Percentiles rank a stretch among this genome's conserved stretches.
Conservation (phyloP, 2,888 invertebrate genomes). For the Campoletis raptor region DNA sequence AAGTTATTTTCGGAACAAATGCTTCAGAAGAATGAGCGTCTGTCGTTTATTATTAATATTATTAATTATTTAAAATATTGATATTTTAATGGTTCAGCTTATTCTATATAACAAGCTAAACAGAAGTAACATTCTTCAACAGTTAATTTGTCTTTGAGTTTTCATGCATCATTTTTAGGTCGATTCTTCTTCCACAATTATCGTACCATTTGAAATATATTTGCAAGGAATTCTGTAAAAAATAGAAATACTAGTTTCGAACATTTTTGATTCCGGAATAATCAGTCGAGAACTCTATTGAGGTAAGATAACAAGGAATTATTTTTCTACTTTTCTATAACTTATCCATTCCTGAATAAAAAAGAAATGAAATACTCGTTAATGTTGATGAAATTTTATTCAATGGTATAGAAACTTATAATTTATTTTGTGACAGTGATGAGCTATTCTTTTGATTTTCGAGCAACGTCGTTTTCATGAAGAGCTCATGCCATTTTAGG, state of each 20-base stretch:
- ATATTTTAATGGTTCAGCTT: background rate
- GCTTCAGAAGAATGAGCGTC: background rate
- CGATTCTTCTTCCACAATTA: background rate
- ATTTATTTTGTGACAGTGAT: slow-evolving; percentile 1
- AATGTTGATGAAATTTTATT: slow-evolving; percentile 4
- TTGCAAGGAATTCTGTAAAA: background rate
- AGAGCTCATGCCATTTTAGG: background rate
- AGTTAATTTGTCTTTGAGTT: background rate
- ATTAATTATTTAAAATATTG: background rate
- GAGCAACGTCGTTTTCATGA: background rate
- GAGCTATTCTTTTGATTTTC: background rate
- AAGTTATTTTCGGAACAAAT: background rate
- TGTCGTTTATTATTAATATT: background rate
- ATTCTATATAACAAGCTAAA: background rate
- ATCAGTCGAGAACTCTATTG: background rate
- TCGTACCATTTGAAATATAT: background rate
- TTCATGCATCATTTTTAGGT: background rate
- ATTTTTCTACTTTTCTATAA: no score
- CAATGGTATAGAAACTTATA: slow-evolving; percentile 6
- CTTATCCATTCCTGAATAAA: background rate
- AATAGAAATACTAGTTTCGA: background rate
- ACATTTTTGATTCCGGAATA: background rate
- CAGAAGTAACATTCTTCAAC: background rate
- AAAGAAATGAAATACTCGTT: background rate
- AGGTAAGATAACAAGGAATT: background rate